phyloP scores from a whole-genome alignment of 2,113 vertebrate genomes.

The Bubo blakistoni region DNA sequence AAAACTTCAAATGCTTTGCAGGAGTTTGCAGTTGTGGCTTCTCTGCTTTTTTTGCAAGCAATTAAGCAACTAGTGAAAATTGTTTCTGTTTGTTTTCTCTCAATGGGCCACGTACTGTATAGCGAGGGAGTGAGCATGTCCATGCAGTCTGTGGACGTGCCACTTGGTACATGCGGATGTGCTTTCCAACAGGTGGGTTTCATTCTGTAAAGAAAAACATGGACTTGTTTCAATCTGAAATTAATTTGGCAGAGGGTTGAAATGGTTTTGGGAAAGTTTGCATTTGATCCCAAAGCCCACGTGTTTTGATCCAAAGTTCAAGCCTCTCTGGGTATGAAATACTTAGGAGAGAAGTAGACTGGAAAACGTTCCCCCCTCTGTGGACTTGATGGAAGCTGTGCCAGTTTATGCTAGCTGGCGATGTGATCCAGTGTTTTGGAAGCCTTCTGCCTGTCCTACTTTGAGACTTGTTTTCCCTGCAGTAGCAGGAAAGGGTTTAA shows the following conservation, averaged over 20 bases:
- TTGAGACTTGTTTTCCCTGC: background rate
- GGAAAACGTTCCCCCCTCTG: background rate
- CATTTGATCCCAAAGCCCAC: background rate
- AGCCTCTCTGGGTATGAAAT: background rate
- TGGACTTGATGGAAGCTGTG: background rate
- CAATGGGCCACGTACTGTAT: background rate
- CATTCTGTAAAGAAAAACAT: conserved; percentile 25
- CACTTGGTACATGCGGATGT: background rate
- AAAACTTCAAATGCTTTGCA: background rate
- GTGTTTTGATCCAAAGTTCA: conserved; percentile 34
- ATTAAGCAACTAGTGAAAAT: background rate
- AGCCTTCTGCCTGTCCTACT: background rate
- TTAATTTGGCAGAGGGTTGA: conserved; percentile 11
- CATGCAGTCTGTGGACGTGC: background rate
- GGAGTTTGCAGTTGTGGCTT: background rate
- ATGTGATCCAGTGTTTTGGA: background rate
- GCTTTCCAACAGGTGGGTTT: conserved; percentile 60
- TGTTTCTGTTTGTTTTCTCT: background rate
- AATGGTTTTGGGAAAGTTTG: background rate
- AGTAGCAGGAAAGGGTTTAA: background rate
- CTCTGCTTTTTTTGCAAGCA: background rate
- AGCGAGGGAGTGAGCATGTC: background rate
- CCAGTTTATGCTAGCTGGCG: background rate
- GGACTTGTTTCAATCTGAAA: conserved; percentile 20
- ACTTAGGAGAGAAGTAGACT: background rate